Conservation (phyloP, 2,797 vertebrate species). For the Mycteria americana region DNA sequence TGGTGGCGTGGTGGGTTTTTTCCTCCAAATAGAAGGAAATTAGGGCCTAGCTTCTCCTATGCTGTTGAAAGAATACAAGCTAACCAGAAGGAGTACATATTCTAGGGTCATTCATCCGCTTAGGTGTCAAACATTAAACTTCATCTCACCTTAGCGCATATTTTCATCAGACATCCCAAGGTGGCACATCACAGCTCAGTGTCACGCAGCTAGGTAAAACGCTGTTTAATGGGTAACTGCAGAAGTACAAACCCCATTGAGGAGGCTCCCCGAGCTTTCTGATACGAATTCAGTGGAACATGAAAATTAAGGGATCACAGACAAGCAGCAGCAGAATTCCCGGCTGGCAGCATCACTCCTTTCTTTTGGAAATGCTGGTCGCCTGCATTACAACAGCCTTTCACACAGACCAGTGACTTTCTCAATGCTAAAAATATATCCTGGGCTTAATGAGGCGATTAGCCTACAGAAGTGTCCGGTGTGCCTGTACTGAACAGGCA, state of each 20-base stretch:
- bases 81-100: background rate
- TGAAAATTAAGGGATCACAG: background rate
- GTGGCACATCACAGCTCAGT: background rate
- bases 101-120: background rate
- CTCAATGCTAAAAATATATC: background rate
- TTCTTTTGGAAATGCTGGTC: background rate
- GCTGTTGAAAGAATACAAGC: background rate
- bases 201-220: background rate
- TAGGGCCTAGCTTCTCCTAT: background rate
- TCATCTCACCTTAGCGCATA: background rate
- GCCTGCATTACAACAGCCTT: background rate
- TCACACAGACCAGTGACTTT: background rate
- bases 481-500: background rate
- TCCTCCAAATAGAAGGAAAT: background rate
- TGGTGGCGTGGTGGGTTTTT: fast-evolving
- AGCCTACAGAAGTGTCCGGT: background rate
- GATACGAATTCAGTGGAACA: fast-evolving
- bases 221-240: background rate
- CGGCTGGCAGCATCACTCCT: background rate
- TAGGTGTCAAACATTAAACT: background rate
- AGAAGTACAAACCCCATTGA: background rate
- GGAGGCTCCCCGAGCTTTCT: background rate
- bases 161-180: background rate
- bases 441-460: background rate
- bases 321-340: background rate